A percentile compares a stretch with the other conserved stretches of the same genome.
Conservation (phyloP, 2,797 vertebrate genomes). For the Novumbra hubbsi region DNA sequence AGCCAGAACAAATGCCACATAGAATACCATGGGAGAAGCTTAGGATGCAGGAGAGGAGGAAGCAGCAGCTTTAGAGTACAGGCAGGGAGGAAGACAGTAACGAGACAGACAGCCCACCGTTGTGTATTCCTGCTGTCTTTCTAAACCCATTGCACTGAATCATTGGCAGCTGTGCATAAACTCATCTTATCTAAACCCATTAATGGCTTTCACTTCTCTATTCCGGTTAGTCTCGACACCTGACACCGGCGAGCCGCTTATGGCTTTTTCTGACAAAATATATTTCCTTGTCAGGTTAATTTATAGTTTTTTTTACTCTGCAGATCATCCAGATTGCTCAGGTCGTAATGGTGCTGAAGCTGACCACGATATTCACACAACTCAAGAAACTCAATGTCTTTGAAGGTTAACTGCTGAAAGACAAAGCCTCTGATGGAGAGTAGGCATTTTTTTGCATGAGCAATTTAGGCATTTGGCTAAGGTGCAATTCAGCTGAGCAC, state of each 20-base stretch:
- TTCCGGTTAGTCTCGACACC: constrained; percentile 53
- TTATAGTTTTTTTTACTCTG: constrained; percentile 80
- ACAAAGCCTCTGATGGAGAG: constrained; percentile 85
- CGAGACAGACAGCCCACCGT: no score
- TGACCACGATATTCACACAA: constrained; percentile 81
- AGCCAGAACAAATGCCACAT: no score
- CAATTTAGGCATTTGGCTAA: constrained; percentile 75
- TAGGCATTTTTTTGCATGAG: constrained; percentile 76
- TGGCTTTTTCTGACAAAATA: constrained; percentile 64
- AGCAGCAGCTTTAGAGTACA: no score
- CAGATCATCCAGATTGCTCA: constrained; percentile 77
- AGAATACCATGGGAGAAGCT: no score
- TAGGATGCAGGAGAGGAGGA: no score
- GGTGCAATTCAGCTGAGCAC: constrained; percentile 76
- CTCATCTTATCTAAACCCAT: constrained; percentile 91
- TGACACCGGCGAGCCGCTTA: constrained; percentile 66
- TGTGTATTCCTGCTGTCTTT: constrained; percentile 85
- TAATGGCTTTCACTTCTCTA: constrained; percentile 75
- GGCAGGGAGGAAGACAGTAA: no score
- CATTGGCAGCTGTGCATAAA: constrained; percentile 84
- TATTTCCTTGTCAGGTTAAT: constrained; percentile 93
- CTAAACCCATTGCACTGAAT: constrained; percentile 78
- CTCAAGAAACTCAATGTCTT: constrained; percentile 75
- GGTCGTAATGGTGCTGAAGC: constrained; percentile 90
- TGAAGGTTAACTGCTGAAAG: constrained; percentile 80